Base-by-base conservation (phyloP, 2,113 vertebrate species). In the Catharus minimus region DNA sequence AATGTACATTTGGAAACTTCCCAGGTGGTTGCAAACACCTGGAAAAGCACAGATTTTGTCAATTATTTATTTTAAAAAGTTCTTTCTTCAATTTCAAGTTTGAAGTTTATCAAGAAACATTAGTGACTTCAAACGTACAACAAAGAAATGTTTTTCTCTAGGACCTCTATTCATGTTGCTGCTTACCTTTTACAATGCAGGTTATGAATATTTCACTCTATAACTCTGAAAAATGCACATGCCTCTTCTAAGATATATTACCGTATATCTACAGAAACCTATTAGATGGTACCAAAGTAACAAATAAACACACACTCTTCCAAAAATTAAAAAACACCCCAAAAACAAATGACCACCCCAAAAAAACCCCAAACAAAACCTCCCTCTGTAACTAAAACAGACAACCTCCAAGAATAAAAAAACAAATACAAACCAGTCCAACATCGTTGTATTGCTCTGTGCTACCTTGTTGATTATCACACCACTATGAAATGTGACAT, bases 261-360 rank as follows among this genome's bases (percentile, higher is more conserved):
- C 10, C 18, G 19, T 44, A 57, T 23, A 43, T 7, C 27, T 76
- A 39, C 23, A 49, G 23, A 64, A 77, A 33, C 53, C 3, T 44
- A 52, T 72, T 83, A 39, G 2, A 8, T 83, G 50, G 23, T 36
- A 36, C 26, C 7, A 82, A 75, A 72, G n/a, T 4, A 72, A 27
- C 15, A 62, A 20, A 52, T 50, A 33, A 69, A 55, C 4, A 17
- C 32, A 13, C 5, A 17, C 1, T 1, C 7, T 5, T 7, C 3
- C 3, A 36, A 64, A 44, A 21, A 7, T 16, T 24, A 21, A 30
- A 33, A 56, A 9, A 8, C 5, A 33, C 33, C 33, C 33, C 38
- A 38, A 11, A 61, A 39, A 11, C 16, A 41, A 27, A 41, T 10
- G 15, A 13, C 8, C 7, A 12, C 9, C 19, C 15, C 9, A 7